Evolutionary conservation across 2,888 invertebrate genomes (phyloP).

Genomic region (Brachylomia viminalis): DNA sequence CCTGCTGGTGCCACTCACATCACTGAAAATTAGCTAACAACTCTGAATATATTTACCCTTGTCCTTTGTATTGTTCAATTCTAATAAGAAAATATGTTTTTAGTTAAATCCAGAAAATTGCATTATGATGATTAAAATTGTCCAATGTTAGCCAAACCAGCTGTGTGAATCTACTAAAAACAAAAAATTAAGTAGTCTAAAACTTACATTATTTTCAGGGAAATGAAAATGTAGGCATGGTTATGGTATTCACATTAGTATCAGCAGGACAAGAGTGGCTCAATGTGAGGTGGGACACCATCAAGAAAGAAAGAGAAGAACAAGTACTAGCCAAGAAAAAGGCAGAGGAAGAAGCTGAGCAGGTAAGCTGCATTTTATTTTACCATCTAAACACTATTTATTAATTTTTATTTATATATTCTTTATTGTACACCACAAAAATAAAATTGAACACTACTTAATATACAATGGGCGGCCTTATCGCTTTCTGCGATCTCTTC

Average conservation of each 20-base stretch:
- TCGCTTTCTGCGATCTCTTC: too few species aligned
- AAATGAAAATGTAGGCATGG: slow-evolving; percentile 98
- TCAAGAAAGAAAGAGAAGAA: slow-evolving; percentile 93
- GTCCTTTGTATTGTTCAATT: background rate
- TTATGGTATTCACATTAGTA: slow-evolving; percentile 98
- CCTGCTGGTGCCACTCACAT: background rate
- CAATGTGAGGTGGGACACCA: slow-evolving; percentile 95
- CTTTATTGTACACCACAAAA: too few species aligned
- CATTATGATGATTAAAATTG: too few species aligned
- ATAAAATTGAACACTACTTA: too few species aligned
- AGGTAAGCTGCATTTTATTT: slow-evolving; percentile 85
- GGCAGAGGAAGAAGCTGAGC: slow-evolving; percentile 97
- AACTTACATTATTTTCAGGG: slow-evolving; percentile 87
- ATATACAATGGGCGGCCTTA: too few species aligned
- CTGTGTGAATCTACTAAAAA: background rate
- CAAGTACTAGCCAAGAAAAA: slow-evolving; percentile 92
- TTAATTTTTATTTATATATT: too few species aligned
- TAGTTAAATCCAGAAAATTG: background rate
- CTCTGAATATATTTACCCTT: background rate
- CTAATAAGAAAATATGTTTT: background rate
- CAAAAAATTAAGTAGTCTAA: background rate
- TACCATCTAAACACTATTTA: background rate
- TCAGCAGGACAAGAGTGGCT: slow-evolving; percentile 98
- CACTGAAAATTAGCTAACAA: background rate
- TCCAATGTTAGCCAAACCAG: too few species aligned